Conservation (phyloP, 2,888 invertebrate species). For the Scelioninae gen. 1 region DNA sequence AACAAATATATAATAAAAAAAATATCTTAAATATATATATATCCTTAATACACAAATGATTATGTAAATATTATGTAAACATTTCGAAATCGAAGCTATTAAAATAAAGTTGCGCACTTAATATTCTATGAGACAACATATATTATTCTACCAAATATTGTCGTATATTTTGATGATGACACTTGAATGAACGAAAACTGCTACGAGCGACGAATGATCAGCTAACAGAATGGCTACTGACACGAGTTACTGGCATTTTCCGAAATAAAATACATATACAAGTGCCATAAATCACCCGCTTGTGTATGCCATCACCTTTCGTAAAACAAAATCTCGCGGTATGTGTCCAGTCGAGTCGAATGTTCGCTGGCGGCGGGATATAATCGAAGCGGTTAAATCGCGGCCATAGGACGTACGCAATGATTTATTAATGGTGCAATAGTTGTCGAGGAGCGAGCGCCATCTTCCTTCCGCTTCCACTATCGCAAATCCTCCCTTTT, state of each 20-base stretch:
- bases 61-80: constrained; percentile 1
- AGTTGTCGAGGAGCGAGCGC: no score
- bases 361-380: constrained; percentile 66
- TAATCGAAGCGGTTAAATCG: constrained; percentile 73
- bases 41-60: neutral
- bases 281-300: constrained; percentile 61
- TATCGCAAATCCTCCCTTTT: constrained; percentile 47
- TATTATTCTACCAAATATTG: constrained; percentile 43
- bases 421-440: no score
- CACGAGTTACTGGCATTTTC: constrained; percentile 57
- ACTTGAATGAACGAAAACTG: constrained; percentile 57
- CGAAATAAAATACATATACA: constrained; percentile 62
- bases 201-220: constrained; percentile 49
- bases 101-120: constrained; percentile 21
- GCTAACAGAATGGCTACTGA: constrained; percentile 65
- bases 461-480: constrained; percentile 58
- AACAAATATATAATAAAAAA: no score
- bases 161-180: constrained; percentile 50
- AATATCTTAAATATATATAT: no score
- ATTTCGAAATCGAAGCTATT: constrained; percentile 10
- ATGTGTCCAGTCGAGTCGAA: constrained; percentile 59
- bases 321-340: constrained; percentile 69
- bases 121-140: constrained; percentile 15
- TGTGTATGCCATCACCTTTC: constrained; percentile 67
- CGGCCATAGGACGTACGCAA: constrained; percentile 70